Base-by-base conservation (phyloP, 2,888 invertebrate genomes). In the Drosophila mettleri region DNA sequence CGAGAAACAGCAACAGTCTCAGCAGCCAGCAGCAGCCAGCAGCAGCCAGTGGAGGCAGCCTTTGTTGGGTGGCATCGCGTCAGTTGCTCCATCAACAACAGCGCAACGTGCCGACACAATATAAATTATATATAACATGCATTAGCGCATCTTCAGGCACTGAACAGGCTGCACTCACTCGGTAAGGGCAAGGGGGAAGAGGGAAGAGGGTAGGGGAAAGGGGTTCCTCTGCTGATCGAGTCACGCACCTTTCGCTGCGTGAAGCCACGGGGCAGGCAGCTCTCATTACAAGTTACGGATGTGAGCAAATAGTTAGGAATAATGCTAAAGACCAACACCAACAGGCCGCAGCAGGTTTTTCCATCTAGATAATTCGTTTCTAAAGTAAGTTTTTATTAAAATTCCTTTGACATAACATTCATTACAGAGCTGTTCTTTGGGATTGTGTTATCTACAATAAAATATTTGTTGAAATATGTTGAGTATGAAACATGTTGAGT, bases 71-170 rank as follows among this genome's bases (percentile, higher is more conserved):
- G 82, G 88, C 86, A 82, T 78, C 78, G 81, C 76, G 85, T 88
- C 89, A 84, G 84, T 88, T 72, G 79, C 87, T 84, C 78, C 87
- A 87, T 88, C 89, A 87, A 62, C 79, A 74, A 70, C 67, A 68
- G 59, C 64, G 63, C 81, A 75, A 73, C 73, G 80, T 82, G 89
- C 89, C 89, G 89, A 88, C 89, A 86, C 89, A 88, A 89, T 78
- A 88, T 86, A 86, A 86, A 86, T 86, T 88, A 86, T 77, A 87
- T 74, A 80, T 75, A 78, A 71, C 82, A 86, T 73, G 69, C 58
- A 82, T 78, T 69, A 77, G 67, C 73, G 39, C 69, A 60, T 52
- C 66, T 52, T 38, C 46, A 29, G 45, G 45, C 27, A 45, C 45
- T 45, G 27, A 45, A 27, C 45, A 45, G 45, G 36, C 48, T 31